Percentiles rank a stretch among this genome's conserved stretches.
These are phyloP conservation scores for Caradrina kadenii DNA, from an alignment of 2,888 invertebrate species.

Conservation along the genomic window DNA sequence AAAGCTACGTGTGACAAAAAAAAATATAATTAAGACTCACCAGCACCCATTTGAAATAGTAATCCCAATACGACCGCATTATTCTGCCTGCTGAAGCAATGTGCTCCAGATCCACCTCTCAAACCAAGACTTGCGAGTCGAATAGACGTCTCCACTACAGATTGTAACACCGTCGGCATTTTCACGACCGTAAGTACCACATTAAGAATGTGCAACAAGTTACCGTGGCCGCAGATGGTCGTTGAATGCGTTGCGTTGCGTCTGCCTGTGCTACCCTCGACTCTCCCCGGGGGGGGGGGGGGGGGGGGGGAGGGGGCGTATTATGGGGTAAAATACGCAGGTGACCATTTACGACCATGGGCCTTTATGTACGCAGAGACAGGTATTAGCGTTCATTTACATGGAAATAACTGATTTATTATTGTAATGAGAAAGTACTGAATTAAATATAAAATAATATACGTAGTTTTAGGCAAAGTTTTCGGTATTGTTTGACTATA, in stretches of 20 bases:
- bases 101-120: constrained; percentile 19
- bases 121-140: constrained; percentile 21
- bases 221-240: constrained; percentile 4
- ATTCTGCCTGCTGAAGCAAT: constrained; percentile 25
- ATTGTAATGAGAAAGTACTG: not conserved
- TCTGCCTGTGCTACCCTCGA: constrained; percentile 40
- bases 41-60: not conserved
- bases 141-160: not conserved
- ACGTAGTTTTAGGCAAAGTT: too few relatives aligned
- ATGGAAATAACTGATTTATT: not conserved
- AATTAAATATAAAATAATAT: not conserved
- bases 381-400: not conserved
- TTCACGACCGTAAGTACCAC: too few relatives aligned
- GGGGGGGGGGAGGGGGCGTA: too few relatives aligned
- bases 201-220: constrained; percentile 35
- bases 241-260: constrained; percentile 12
- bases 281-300: too few relatives aligned
- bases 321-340: not conserved
- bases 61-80: not conserved
- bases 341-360: not conserved
- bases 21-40: constrained; percentile 15
- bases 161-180: not conserved
- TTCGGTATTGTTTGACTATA: too few relatives aligned
- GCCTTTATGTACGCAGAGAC: not conserved
- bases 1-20: too few relatives aligned